These are phyloP conservation scores for Euclidia mi DNA, from an alignment of 2,888 invertebrate species.

Conservation along the genomic window DNA sequence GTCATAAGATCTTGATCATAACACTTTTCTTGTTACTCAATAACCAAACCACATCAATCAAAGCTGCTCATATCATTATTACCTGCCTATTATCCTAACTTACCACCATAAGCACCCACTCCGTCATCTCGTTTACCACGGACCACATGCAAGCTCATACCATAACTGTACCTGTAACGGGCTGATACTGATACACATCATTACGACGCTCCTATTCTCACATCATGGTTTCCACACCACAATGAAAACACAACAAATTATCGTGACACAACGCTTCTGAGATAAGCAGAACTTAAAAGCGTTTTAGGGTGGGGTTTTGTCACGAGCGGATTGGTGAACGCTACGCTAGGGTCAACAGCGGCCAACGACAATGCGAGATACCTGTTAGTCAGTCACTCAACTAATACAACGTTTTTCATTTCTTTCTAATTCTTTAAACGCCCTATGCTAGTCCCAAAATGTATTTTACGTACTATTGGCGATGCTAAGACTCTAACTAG, in stretches of 20 bases:
- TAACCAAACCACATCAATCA: too few species aligned
- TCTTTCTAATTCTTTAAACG: too few species aligned
- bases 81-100: background rate
- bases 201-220: conserved; percentile 51
- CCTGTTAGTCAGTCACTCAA: too few species aligned
- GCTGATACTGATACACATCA: conserved; percentile 29
- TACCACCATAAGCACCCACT: background rate
- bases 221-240: conserved; percentile 52
- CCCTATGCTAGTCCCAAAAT: too few species aligned
- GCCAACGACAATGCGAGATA: too few species aligned
- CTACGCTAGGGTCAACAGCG: too few species aligned
- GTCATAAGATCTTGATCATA: too few species aligned
- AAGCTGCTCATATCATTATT: too few species aligned
- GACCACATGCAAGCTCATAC: conserved; percentile 13
- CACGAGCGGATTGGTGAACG: conserved; percentile 9
- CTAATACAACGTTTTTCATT: too few species aligned
- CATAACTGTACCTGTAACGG: conserved; percentile 27
- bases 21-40: too few species aligned
- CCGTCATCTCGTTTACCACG: background rate
- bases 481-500: too few species aligned
- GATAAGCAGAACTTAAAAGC: conserved; percentile 13
- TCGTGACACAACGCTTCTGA: conserved; percentile 10
- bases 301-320: background rate
- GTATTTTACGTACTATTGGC: too few species aligned
- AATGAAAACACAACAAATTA: conserved; percentile 27